Percentiles rank a stretch among this genome's conserved stretches.
These are phyloP conservation scores for Sarcoramphus papa DNA, from an alignment of 2,797 vertebrate genomes.

Conservation along the genomic window DNA sequence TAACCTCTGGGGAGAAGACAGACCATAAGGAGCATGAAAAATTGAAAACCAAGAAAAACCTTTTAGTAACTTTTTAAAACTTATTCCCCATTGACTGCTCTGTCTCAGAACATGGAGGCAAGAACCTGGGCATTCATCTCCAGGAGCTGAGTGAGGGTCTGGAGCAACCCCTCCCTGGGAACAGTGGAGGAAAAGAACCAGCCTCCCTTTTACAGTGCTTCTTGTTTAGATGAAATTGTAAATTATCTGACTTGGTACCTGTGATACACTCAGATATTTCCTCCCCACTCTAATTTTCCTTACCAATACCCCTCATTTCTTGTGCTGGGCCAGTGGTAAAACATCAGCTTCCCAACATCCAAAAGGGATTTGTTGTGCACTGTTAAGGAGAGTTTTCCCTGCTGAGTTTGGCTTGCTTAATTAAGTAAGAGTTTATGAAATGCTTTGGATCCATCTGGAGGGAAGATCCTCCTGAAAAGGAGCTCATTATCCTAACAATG, in stretches of 20 bases:
- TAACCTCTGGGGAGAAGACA: neutral
- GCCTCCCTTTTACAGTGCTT: neutral
- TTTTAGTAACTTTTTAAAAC: neutral
- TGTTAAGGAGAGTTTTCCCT: neutral
- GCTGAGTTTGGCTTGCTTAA: neutral
- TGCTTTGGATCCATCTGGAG: conserved; percentile 24
- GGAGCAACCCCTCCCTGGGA: neutral
- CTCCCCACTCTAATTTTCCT: neutral
- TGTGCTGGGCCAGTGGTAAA: neutral
- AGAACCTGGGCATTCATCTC: neutral
- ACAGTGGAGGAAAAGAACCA: neutral
- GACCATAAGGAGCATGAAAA: neutral
- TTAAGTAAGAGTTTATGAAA: neutral
- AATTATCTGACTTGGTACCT: neutral
- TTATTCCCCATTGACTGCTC: neutral
- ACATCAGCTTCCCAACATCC: conserved; percentile 3
- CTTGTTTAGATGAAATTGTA: neutral
- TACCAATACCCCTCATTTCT: neutral
- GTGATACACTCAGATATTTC: neutral
- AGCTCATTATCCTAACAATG: neutral
- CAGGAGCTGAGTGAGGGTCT: neutral
- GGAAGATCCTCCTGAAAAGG: neutral
- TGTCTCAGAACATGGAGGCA: neutral
- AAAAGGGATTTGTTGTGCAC: neutral
- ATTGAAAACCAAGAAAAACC: neutral